Conservation (phyloP, 1,140 invertebrate genomes). For the Formica selysi region DNA sequence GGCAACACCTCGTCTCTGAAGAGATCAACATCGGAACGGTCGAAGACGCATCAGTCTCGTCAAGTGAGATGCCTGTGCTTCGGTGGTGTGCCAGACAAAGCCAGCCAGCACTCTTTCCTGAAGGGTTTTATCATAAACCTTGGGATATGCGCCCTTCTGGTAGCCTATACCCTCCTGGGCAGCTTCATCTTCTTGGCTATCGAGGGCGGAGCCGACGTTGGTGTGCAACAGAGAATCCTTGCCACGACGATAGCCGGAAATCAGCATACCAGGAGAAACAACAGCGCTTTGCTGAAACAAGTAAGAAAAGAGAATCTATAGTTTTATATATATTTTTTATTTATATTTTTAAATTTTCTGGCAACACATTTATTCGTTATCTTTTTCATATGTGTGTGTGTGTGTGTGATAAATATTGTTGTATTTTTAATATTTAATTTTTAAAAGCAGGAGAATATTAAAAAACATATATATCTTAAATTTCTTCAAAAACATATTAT, state of each 20-base stretch:
- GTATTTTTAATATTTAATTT: not conserved
- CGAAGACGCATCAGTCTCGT: slow-evolving; percentile 72
- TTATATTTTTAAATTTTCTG: not conserved
- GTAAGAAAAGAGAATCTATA: slow-evolving; percentile 68
- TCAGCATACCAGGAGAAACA: slow-evolving; percentile 85
- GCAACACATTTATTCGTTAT: not conserved
- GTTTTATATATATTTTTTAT: not conserved
- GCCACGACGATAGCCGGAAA: slow-evolving; percentile 88
- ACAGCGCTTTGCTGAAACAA: slow-evolving; percentile 83
- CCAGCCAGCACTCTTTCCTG: slow-evolving; percentile 89
- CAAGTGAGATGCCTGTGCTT: slow-evolving; percentile 89
- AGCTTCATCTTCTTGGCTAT: slow-evolving; percentile 97
- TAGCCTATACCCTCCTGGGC: slow-evolving; percentile 96
- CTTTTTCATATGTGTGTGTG: not conserved
- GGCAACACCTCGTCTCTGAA: slow-evolving; percentile 86
- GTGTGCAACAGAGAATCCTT: slow-evolving; percentile 89
- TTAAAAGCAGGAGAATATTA: not conserved
- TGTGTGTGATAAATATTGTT: not conserved
- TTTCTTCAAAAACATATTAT: not conserved
- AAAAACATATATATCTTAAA: not conserved
- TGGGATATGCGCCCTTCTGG: slow-evolving; percentile 94
- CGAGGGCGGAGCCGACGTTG: slow-evolving; percentile 90
- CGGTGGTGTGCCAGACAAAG: slow-evolving; percentile 88
- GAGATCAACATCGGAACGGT: slow-evolving; percentile 73
- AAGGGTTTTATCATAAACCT: slow-evolving; percentile 94